phyloP scores from a whole-genome alignment of 1,140 invertebrate species.

The Heliconius nattereri region DNA sequence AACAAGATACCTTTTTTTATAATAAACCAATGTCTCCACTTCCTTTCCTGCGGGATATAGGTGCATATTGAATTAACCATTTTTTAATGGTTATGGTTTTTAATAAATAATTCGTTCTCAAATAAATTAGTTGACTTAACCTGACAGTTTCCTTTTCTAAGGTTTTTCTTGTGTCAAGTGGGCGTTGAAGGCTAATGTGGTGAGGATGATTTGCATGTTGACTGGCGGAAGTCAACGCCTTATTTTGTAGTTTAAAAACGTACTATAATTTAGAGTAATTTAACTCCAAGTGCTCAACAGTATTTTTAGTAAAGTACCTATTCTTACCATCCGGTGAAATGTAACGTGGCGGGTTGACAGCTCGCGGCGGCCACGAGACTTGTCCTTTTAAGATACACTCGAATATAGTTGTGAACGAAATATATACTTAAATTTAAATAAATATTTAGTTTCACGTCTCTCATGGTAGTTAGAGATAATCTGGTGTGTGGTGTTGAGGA shows the following conservation, averaged over 20 bases:
- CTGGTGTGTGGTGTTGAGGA: neutral
- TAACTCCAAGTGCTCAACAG: neutral
- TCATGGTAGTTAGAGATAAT: neutral
- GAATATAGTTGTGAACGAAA: neutral
- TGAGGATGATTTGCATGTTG: neutral
- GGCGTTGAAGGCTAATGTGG: neutral
- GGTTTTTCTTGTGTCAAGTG: neutral
- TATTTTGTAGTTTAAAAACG: no score
- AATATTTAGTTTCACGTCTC: neutral
- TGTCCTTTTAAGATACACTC: constrained; percentile 2
- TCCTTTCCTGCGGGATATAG: neutral
- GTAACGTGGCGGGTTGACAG: neutral
- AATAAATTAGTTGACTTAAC: neutral
- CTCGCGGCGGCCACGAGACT: neutral
- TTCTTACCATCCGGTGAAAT: constrained; percentile 16
- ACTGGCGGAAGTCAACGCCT: no score
- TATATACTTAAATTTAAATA: neutral
- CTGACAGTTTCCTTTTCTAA: neutral
- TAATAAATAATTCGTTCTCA: neutral
- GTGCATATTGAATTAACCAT: neutral
- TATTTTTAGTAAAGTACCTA: constrained; percentile 7
- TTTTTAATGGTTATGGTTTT: no score
- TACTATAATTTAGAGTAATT: no score
- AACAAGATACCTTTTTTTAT: neutral
- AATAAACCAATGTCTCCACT: neutral